These are phyloP conservation scores for Polietes domitor DNA, from an alignment of 2,888 invertebrate genomes.

Conservation along the genomic window DNA sequence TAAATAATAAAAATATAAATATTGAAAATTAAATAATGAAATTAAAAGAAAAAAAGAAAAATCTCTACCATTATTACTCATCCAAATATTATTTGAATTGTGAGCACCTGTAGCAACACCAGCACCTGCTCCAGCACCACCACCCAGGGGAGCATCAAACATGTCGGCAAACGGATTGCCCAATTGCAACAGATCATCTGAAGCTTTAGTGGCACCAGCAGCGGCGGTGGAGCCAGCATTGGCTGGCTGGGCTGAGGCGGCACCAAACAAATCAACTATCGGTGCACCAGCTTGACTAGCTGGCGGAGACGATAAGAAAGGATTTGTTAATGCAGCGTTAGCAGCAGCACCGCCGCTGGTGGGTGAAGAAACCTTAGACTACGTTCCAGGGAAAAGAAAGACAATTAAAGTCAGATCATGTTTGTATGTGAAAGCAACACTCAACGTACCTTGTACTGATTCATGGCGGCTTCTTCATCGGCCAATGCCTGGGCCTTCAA, in stretches of 20 bases:
- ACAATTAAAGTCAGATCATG: constrained; percentile 4
- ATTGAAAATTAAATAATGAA: constrained; percentile 57
- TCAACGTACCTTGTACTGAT: constrained; percentile 92
- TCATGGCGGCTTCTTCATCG: constrained; percentile 97
- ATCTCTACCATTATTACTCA: constrained; percentile 82
- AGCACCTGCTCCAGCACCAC: constrained; percentile 77
- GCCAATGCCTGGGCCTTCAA: constrained; percentile 93
- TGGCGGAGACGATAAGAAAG: constrained; percentile 90
- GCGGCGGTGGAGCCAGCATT: constrained; percentile 75
- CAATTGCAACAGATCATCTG: constrained; percentile 93
- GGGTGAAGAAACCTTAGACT: constrained; percentile 91
- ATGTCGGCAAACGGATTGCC: constrained; percentile 96
- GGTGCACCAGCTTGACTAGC: constrained; percentile 82
- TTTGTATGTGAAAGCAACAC: constrained; percentile 37
- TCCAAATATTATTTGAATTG: constrained; percentile 81
- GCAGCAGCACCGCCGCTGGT: constrained; percentile 83
- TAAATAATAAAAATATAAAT: constrained; percentile 62
- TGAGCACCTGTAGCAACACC: constrained; percentile 73
- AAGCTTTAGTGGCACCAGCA: constrained; percentile 85
- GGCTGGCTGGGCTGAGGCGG: constrained; percentile 77
- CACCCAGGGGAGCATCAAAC: constrained; percentile 89
- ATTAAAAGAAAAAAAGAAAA: constrained; percentile 71
- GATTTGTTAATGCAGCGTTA: constrained; percentile 88
- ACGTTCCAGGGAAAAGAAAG: constrained; percentile 63
- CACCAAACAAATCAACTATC: constrained; percentile 91